Conservation (phyloP, 2,113 vertebrate species). For the Tichodroma muraria region DNA sequence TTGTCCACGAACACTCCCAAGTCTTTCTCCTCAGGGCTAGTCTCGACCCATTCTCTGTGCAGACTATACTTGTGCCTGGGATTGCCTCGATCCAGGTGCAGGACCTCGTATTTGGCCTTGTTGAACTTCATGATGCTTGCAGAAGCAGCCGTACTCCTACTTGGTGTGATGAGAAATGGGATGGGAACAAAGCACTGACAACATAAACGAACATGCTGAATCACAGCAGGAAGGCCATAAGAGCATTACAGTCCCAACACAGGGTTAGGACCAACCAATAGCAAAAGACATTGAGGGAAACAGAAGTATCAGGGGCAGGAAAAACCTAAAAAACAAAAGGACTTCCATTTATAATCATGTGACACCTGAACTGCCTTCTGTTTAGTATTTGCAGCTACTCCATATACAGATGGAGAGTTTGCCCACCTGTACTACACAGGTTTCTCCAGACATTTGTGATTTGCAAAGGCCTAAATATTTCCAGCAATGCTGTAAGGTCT, state of each 20-base stretch:
- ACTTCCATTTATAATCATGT: not conserved
- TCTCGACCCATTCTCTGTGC: not conserved
- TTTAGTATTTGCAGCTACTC: not conserved
- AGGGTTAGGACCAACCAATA: not conserved
- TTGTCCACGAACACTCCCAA: not conserved
- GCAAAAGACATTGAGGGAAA: not conserved
- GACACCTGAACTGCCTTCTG: not conserved
- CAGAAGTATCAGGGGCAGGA: not conserved
- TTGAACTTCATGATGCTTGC: not conserved
- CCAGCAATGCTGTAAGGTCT: not conserved
- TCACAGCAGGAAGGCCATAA: not conserved
- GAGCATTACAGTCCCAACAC: not conserved
- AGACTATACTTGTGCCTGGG: not conserved
- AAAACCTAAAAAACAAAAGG: not conserved
- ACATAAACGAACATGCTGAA: not conserved
- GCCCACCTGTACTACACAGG: not conserved
- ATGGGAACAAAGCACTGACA: not conserved
- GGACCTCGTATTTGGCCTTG: not conserved
- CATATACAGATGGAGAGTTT: not conserved
- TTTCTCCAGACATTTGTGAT: not conserved
- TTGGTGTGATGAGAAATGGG: not conserved
- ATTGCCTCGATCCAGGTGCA: not conserved
- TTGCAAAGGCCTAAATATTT: not conserved
- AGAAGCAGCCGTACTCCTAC: not conserved
- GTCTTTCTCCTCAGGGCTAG: not conserved